phyloP scores from a whole-genome alignment of 2,888 invertebrate species.

The Cabera pusaria region DNA sequence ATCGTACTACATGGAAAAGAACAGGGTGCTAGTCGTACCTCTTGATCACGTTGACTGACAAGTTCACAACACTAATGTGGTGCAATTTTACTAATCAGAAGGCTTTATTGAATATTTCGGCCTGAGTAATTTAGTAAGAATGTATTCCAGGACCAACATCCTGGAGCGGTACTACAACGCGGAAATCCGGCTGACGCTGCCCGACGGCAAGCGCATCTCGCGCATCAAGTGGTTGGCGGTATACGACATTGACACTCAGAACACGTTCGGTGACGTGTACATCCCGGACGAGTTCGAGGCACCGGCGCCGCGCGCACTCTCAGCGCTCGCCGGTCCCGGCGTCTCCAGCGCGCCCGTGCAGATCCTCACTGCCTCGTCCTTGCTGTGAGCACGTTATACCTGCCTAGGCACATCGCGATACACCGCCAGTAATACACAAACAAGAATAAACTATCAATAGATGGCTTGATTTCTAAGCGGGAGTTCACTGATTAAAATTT shows the following conservation, averaged over 20 bases:
- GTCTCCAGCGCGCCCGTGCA: slow-evolving; percentile 88
- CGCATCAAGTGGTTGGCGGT: slow-evolving; percentile 95
- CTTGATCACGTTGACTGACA: too few relatives aligned
- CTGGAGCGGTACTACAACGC: slow-evolving; percentile 93
- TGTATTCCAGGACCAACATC: slow-evolving; percentile 90
- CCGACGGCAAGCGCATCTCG: slow-evolving; percentile 93
- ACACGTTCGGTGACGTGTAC: slow-evolving; percentile 94
- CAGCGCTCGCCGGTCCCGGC: slow-evolving; percentile 64
- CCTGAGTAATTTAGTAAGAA: too few relatives aligned
- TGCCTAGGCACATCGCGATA: too few relatives aligned
- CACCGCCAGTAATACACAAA: too few relatives aligned
- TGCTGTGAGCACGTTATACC: slow-evolving; percentile 78
- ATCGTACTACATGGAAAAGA: too few relatives aligned
- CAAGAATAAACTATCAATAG: background rate
- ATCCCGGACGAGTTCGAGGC: slow-evolving; percentile 96
- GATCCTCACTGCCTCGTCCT: slow-evolving; percentile 91
- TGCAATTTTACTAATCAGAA: too few relatives aligned
- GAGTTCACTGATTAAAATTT: too few relatives aligned
- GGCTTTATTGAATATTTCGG: too few relatives aligned
- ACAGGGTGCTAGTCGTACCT: too few relatives aligned
- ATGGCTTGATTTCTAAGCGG: background rate
- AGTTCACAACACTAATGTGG: too few relatives aligned
- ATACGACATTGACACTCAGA: slow-evolving; percentile 93
- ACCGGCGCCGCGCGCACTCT: slow-evolving; percentile 86
- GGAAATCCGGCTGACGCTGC: slow-evolving; percentile 91